Evolutionary conservation across 2,113 vertebrate species (phyloP).

Genomic region (Halichoeres trimaculatus): DNA sequence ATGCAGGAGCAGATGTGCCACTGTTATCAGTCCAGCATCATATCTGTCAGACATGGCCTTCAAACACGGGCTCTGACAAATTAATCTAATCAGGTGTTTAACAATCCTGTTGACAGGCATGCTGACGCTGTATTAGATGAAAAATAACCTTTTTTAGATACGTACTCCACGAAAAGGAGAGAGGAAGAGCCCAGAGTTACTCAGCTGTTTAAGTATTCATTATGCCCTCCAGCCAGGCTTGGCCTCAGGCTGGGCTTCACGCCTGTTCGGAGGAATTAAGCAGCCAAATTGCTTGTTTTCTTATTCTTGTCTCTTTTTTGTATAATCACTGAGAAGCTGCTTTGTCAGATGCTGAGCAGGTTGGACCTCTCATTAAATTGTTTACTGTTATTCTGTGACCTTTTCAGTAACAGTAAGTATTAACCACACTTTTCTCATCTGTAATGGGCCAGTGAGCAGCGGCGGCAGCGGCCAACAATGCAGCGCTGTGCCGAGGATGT

Average conservation of each 20-base stretch:
- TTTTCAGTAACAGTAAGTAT: slow-evolving; percentile 32
- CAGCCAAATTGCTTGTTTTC: slow-evolving; percentile 14
- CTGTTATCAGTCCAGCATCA: not conserved
- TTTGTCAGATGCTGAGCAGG: slow-evolving; percentile 16
- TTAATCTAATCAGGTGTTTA: slow-evolving; percentile 13
- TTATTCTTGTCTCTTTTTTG: not conserved
- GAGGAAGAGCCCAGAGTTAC: slow-evolving; percentile 16
- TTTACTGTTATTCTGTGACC: slow-evolving; percentile 41
- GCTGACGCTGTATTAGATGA: slow-evolving; percentile 9
- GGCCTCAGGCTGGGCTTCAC: slow-evolving; percentile 7
- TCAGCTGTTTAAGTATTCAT: slow-evolving; percentile 47
- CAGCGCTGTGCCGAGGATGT: not conserved
- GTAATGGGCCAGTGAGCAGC: slow-evolving; percentile 20
- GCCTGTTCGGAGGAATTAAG: slow-evolving; percentile 1
- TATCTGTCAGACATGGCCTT: not conserved
- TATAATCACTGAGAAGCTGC: slow-evolving; percentile 4
- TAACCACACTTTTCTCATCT: slow-evolving; percentile 23
- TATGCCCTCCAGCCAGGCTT: slow-evolving; percentile 21
- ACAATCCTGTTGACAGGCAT: slow-evolving; percentile 6
- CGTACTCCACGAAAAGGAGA: slow-evolving; percentile 6
- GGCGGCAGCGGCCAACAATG: not conserved
- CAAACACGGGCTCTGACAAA: not conserved
- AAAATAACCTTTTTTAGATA: not conserved
- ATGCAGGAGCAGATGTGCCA: not conserved
- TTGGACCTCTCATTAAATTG: slow-evolving; percentile 24